These are phyloP conservation scores for Nerophis lumbriciformis DNA, from an alignment of 2,113 vertebrate genomes.

Conservation along the genomic window DNA sequence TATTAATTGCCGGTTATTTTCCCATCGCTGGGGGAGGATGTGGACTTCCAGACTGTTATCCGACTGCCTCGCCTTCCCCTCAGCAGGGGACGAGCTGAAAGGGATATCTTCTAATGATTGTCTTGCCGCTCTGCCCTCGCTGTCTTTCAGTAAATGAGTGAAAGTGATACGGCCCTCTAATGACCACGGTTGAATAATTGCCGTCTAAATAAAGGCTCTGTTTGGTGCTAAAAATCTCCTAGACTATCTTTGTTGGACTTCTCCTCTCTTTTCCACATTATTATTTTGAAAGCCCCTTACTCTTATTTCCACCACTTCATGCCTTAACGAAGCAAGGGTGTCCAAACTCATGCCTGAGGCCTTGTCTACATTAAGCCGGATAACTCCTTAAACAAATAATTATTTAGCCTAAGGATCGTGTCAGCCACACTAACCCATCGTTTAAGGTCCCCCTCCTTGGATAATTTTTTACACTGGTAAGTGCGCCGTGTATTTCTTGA, in stretches of 20 bases:
- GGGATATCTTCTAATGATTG: slow-evolving; percentile 77
- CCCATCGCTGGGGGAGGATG: slow-evolving; percentile 52
- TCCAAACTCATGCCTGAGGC: too few relatives aligned
- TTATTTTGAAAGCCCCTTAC: too few relatives aligned
- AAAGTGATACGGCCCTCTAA: slow-evolving; percentile 78
- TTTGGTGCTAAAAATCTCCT: slow-evolving; percentile 55
- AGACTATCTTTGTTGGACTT: slow-evolving; percentile 29
- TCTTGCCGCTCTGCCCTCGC: slow-evolving; percentile 50
- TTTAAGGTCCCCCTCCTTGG: too few relatives aligned
- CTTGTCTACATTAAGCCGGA: too few relatives aligned
- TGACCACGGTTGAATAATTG: slow-evolving; percentile 76
- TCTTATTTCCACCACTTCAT: too few relatives aligned
- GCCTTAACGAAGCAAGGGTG: too few relatives aligned
- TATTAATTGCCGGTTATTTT: slow-evolving; percentile 55
- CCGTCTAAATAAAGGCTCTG: slow-evolving; percentile 75
- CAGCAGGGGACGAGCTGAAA: slow-evolving; percentile 67
- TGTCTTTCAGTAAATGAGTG: slow-evolving; percentile 80
- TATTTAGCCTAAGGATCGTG: too few relatives aligned
- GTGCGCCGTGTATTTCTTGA: too few relatives aligned
- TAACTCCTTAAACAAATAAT: too few relatives aligned
- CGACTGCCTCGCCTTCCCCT: slow-evolving; percentile 41
- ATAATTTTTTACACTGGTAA: too few relatives aligned
- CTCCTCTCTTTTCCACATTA: slow-evolving; percentile 14
- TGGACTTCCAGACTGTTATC: slow-evolving; percentile 37
- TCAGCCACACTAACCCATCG: too few relatives aligned